Conservation (phyloP, 2,888 invertebrate species). For the Heliconius erato region DNA sequence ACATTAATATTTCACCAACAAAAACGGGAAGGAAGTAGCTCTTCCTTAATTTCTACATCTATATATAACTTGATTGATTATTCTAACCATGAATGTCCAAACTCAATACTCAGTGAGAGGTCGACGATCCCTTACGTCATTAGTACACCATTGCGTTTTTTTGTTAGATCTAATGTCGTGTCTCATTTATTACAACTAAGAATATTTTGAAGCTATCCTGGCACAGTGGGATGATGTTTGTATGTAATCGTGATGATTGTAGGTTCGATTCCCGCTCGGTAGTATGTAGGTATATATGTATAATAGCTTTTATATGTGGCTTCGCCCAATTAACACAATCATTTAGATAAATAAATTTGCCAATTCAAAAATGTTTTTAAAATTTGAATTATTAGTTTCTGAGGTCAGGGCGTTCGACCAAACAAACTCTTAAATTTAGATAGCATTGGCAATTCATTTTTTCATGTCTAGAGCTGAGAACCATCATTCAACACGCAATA, state of each 20-base stretch:
- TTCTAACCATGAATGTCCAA: slow-evolving; percentile 68
- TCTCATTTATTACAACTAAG: background rate
- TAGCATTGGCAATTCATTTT: background rate
- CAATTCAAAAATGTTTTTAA: background rate
- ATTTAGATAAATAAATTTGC: background rate
- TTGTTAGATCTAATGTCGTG: slow-evolving; percentile 38
- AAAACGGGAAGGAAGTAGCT: slow-evolving; percentile 43
- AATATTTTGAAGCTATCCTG: background rate
- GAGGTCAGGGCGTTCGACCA: background rate
- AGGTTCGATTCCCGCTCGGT: background rate
- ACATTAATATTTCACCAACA: slow-evolving; percentile 21
- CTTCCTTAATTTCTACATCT: slow-evolving; percentile 48
- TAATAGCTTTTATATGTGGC: background rate
- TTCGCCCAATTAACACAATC: background rate
- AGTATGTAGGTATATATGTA: background rate
- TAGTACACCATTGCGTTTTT: slow-evolving; percentile 50
- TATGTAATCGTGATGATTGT: background rate
- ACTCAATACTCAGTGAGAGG: slow-evolving; percentile 63
- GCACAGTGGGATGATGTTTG: background rate
- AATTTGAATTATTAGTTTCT: background rate
- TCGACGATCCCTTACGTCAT: slow-evolving; percentile 77
- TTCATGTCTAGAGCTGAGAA: background rate
- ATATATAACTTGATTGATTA: slow-evolving; percentile 52
- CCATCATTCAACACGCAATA: background rate
- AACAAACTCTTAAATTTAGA: background rate